Percentiles rank a stretch among this genome's conserved stretches.
Conservation (phyloP, 2,113 vertebrate species). For the Hippopotamus amphibius region DNA sequence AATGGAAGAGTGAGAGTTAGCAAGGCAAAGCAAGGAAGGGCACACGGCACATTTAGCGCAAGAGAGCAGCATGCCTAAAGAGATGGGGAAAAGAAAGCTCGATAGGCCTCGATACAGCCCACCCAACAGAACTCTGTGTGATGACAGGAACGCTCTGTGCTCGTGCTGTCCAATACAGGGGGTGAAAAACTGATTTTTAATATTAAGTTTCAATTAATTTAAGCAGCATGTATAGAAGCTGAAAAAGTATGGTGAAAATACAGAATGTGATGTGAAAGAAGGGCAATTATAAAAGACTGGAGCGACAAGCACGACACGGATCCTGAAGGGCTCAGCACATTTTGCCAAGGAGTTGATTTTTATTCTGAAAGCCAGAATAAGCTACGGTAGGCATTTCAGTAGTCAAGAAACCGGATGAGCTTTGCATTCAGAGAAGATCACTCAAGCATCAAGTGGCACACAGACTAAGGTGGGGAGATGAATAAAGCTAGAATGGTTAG, state of each 20-base stretch:
- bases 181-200: neutral
- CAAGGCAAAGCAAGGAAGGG: conserved; percentile 8
- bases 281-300: neutral
- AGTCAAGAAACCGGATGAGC: conserved; percentile 22
- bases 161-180: neutral
- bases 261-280: neutral
- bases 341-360: conserved; percentile 45
- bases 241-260: neutral
- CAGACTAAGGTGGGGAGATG: neutral
- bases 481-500: neutral
- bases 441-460: neutral
- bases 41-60: conserved; percentile 5
- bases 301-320: neutral
- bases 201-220: conserved; percentile 43
- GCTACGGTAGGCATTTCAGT: neutral
- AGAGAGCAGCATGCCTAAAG: neutral
- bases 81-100: neutral
- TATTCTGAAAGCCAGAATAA: neutral
- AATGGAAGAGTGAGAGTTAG: neutral
- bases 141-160: neutral
- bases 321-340: neutral
- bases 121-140: neutral
- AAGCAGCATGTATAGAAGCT: conserved; percentile 43
- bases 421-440: conserved; percentile 41
- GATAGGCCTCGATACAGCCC: neutral